Conservation (phyloP, 2,113 vertebrate genomes). For the Phrynosoma platyrhinos region DNA sequence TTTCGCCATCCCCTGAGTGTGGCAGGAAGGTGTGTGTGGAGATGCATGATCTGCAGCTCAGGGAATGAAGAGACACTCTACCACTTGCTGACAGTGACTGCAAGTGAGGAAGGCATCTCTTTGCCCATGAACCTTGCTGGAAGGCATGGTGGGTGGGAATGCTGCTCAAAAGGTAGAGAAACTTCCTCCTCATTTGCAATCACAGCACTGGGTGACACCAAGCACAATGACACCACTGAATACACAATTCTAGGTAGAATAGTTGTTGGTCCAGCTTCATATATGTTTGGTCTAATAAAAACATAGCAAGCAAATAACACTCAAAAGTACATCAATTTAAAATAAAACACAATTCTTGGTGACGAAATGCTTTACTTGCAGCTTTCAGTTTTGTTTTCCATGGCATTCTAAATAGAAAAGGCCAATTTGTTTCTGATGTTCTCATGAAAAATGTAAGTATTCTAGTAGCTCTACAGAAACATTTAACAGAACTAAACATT, state of each 20-base stretch:
- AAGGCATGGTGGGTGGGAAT: too few relatives aligned
- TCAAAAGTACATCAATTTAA: background rate
- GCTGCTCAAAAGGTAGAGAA: too few relatives aligned
- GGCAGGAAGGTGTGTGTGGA: too few relatives aligned
- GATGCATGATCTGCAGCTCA: too few relatives aligned
- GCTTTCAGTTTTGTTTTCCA: background rate
- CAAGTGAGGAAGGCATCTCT: too few relatives aligned
- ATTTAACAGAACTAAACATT: background rate
- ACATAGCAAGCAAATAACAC: background rate
- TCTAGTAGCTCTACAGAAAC: constrained; percentile 21
- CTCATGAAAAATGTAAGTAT: background rate
- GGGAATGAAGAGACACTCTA: too few relatives aligned
- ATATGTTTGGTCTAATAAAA: background rate
- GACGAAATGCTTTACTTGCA: background rate
- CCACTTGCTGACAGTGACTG: too few relatives aligned
- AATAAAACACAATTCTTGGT: background rate
- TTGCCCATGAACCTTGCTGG: too few relatives aligned
- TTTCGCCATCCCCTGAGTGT: too few relatives aligned
- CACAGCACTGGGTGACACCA: too few relatives aligned
- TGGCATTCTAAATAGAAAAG: background rate
- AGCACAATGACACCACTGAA: too few relatives aligned
- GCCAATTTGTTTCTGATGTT: background rate
- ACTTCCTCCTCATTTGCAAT: too few relatives aligned
- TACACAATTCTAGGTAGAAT: background rate
- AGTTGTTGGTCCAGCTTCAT: background rate